Base-by-base conservation (phyloP, 2,888 invertebrate genomes). In the Orthonychiurus folsomi region DNA sequence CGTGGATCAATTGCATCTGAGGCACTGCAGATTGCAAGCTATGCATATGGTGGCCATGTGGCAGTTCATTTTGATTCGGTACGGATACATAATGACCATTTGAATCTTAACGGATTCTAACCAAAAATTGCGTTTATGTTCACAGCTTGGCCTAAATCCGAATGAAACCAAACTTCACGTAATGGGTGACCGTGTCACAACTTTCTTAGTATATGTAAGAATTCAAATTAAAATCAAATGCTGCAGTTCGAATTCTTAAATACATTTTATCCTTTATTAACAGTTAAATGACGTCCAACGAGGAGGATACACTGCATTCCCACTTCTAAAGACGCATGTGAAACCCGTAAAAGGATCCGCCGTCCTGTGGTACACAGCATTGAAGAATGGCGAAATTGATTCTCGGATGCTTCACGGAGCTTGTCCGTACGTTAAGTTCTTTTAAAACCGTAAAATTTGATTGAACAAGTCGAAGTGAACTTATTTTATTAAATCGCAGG, bases 321-420 rank as follows among this genome's bases (percentile, higher is more conserved):
- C 73, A 28, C 56, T 68, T 12, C 61, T 73, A 15, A 73, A 73
- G 18, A 65, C 69, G 5, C 62, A 66, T 9, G 70, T 73, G 1
- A 69, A 69, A 53, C 74, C 74, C 0, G 57, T 66, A 18, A 73
- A 73, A 75, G 78, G 78, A 12, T 71, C 75, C 23, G 77, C 78
- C 56, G 77, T 77, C 28, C 76, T 78, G 65, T 78, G 78, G 78
- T 78, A 76, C 66, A 78, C 78, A 63, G 68, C 77, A n/a, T 68
- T 74, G 59, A 74, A 71, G 64, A 77, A 74, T 72, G 78, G 78
- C 18, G 75, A 76, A 54, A 76, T 77, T 27, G 78, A 78, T 61
- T 74, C 74, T 61, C 68, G 76, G 57, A 78, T 77, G 20, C 62
- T 78, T 20, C 79, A 79, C 68, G 79, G 78, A 28, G 78, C 77